phyloP scores from a whole-genome alignment of 2,113 vertebrate species.

The Aphelocoma coerulescens region DNA sequence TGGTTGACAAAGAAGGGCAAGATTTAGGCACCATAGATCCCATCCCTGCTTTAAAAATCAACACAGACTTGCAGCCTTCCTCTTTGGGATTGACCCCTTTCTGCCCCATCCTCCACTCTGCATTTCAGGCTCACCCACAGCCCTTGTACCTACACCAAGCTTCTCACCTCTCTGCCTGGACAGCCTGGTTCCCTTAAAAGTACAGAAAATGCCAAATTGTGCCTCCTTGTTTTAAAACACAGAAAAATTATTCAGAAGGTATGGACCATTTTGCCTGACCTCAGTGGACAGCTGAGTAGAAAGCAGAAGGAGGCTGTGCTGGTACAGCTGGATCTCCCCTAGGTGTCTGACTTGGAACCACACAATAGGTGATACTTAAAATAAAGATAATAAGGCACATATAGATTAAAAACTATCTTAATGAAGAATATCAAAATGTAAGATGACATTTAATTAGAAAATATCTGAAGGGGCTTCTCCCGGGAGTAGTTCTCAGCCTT shows the following conservation, averaged over 20 bases:
- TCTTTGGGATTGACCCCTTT: neutral
- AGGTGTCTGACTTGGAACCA: neutral
- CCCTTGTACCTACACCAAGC: neutral
- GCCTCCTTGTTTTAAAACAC: neutral
- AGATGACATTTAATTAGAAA: neutral
- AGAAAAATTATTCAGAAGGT: accelerated
- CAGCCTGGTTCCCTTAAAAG: neutral
- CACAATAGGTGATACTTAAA: neutral
- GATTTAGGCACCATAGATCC: neutral
- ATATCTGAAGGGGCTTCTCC: neutral
- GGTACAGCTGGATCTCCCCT: neutral
- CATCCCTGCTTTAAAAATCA: neutral
- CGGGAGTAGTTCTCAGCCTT: neutral
- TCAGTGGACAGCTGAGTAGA: neutral
- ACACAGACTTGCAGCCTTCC: neutral
- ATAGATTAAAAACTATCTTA: neutral
- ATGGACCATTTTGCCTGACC: neutral
- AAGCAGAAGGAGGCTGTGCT: neutral
- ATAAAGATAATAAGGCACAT: neutral
- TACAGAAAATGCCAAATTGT: neutral
- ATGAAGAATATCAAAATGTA: neutral
- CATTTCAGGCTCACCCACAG: neutral
- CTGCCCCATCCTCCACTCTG: neutral
- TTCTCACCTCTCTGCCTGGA: neutral
- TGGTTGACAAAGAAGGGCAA: neutral